A percentile compares a stretch with the other conserved stretches of the same genome.
Conservation (phyloP, 2,113 vertebrate genomes). For the Callocephalon fimbriatum region DNA sequence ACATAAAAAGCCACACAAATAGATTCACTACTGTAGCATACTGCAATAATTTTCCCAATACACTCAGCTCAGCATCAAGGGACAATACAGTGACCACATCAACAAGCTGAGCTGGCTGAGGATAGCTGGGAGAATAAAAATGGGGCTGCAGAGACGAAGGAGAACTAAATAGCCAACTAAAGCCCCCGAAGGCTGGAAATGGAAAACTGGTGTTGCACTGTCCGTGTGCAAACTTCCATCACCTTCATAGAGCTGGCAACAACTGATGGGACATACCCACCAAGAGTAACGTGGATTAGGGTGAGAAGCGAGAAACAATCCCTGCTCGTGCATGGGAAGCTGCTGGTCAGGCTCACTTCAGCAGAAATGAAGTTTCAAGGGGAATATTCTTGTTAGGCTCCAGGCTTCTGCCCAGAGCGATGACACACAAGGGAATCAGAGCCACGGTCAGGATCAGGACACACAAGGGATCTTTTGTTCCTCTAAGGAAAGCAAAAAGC, state of each 20-base stretch:
- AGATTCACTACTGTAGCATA: not conserved
- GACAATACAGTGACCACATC: not conserved
- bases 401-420: not conserved
- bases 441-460: accelerated
- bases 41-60: not conserved
- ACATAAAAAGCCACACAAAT: not conserved
- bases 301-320: not conserved
- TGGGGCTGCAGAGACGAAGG: accelerated
- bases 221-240: accelerated
- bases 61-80: not conserved
- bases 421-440: not conserved
- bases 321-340: accelerated
- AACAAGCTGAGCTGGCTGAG: accelerated
- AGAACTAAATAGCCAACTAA: not conserved
- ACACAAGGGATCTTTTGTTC: conserved; percentile 33
- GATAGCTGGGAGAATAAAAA: not conserved
- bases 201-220: not conserved
- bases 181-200: not conserved
- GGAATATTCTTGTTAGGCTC: not conserved
- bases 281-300: not conserved
- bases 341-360: not conserved
- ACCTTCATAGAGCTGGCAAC: not conserved
- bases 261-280: accelerated
- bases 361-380: not conserved
- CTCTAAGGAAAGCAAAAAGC: not conserved